phyloP scores from a whole-genome alignment of 2,888 invertebrate species.

The Agrotis puta region DNA sequence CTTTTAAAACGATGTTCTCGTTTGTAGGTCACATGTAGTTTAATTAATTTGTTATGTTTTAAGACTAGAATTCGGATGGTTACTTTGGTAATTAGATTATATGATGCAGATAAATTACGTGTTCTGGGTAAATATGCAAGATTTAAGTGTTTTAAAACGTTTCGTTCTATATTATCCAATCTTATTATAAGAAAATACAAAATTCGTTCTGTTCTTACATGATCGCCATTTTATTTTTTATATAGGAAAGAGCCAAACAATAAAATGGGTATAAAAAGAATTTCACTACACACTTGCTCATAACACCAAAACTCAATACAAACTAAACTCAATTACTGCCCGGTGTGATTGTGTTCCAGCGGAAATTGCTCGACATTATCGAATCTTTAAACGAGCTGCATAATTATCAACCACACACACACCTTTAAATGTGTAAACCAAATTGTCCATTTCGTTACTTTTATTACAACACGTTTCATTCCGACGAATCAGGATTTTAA shows the following conservation, averaged over 20 bases:
- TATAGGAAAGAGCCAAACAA: neutral
- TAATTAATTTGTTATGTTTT: conserved; percentile 53
- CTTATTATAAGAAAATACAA: neutral
- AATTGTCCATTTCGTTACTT: conserved; percentile 41
- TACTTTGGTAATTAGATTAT: conserved; percentile 33
- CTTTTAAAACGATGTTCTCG: conserved; percentile 50
- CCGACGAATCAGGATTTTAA: conserved; percentile 63
- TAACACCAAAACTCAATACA: conserved; percentile 33
- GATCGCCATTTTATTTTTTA: neutral
- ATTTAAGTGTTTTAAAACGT: neutral
- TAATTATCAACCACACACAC: conserved; percentile 31
- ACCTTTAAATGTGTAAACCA: conserved; percentile 4
- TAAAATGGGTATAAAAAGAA: neutral
- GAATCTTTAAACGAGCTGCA: conserved; percentile 35
- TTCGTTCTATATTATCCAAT: neutral
- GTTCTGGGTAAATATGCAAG: neutral
- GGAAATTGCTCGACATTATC: conserved; percentile 55
- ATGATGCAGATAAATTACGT: conserved; percentile 16
- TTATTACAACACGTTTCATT: conserved; percentile 53
- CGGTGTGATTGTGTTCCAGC: conserved; percentile 52
- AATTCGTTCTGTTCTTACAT: conserved; percentile 1
- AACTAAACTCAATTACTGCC: conserved; percentile 52
- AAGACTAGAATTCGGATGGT: conserved; percentile 21
- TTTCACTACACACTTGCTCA: conserved; percentile 23
- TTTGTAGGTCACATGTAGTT: conserved; percentile 57